Evolutionary conservation across 2,888 invertebrate species (phyloP).

Genomic region (Eupsilia transversa): DNA sequence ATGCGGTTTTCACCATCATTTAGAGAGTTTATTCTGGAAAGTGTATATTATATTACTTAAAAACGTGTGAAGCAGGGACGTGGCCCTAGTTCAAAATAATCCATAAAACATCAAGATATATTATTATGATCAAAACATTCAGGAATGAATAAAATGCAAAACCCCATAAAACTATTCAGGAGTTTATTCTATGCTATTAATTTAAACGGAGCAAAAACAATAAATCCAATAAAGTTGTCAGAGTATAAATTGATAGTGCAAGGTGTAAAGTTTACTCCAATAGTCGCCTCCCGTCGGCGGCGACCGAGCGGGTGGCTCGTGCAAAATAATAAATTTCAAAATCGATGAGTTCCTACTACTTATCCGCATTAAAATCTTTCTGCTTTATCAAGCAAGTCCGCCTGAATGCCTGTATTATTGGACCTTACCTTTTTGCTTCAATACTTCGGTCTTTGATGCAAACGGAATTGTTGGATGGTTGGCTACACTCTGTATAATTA

Average conservation of each 20-base stretch:
- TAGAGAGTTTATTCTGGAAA: background rate
- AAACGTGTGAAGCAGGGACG: background rate
- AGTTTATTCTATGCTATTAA: background rate
- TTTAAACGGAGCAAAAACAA: slow-evolving; percentile 38
- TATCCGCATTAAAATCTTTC: slow-evolving; percentile 47
- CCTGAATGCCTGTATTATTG: slow-evolving; percentile 13
- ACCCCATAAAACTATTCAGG: background rate
- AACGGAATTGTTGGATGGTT: slow-evolving; percentile 10
- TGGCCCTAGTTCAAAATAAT: background rate
- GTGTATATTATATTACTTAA: background rate
- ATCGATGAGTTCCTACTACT: slow-evolving; percentile 26
- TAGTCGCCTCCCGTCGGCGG: slow-evolving; percentile 7
- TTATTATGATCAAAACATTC: background rate
- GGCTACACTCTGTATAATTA: slow-evolving; percentile 25
- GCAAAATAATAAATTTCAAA: slow-evolving; percentile 43
- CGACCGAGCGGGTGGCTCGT: background rate
- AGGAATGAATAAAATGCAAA: background rate
- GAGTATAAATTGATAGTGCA: slow-evolving; percentile 56
- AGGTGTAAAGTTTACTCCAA: slow-evolving; percentile 54
- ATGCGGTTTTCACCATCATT: background rate
- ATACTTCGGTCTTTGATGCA: slow-evolving; percentile 35
- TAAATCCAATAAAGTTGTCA: slow-evolving; percentile 50
- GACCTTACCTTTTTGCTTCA: slow-evolving; percentile 22
- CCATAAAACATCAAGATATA: background rate
- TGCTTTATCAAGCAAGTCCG: slow-evolving; percentile 33